Evolutionary conservation across 2,113 vertebrate genomes (phyloP).

Genomic region (Malurus melanocephalus): DNA sequence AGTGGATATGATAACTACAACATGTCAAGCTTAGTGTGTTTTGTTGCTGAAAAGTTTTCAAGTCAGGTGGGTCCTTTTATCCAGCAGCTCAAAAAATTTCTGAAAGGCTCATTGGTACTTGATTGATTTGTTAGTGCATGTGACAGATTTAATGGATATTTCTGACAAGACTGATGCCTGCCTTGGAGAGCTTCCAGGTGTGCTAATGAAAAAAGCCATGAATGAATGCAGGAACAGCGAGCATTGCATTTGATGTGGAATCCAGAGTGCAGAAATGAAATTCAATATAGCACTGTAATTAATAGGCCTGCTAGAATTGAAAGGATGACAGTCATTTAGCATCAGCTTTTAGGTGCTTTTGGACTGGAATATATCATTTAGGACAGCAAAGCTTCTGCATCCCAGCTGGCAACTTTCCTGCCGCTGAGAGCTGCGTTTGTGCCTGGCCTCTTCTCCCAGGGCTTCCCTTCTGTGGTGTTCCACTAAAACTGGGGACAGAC

Average conservation of each 20-base stretch:
- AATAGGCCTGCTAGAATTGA: not conserved
- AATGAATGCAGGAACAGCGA: not conserved
- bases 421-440: not conserved
- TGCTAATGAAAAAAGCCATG: slow-evolving; percentile 39
- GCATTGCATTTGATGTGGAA: not conserved
- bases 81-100: slow-evolving; percentile 40
- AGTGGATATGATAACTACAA: not conserved
- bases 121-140: slow-evolving; percentile 63
- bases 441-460: not conserved
- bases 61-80: not conserved
- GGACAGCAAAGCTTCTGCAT: not conserved
- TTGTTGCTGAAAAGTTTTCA: not conserved
- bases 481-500: not conserved
- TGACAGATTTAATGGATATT: slow-evolving; percentile 61
- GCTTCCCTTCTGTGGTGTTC: not conserved
- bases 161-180: slow-evolving; percentile 51
- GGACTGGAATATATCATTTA: not conserved
- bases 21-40: not conserved
- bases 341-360: not conserved
- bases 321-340: not conserved
- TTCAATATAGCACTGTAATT: not conserved
- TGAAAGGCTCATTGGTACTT: slow-evolving; percentile 26
- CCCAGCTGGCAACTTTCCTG: not conserved
- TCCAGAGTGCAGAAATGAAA: not conserved
- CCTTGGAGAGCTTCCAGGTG: slow-evolving; percentile 58